A percentile compares a stretch with the other conserved stretches of the same genome.
phyloP scores from a whole-genome alignment of 2,888 invertebrate genomes.

The Drosophila birchii region DNA sequence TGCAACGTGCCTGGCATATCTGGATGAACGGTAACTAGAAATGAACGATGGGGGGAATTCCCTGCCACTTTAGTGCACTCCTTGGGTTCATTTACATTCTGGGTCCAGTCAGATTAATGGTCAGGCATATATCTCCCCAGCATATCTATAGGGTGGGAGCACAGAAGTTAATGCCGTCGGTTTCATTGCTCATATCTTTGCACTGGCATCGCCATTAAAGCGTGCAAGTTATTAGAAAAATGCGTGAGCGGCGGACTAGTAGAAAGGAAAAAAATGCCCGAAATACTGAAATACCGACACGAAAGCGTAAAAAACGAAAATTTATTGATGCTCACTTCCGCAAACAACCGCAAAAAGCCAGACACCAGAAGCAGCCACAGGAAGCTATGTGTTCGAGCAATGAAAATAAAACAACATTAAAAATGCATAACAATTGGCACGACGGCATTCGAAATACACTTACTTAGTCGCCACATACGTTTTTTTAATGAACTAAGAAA shows the following conservation, averaged over 20 bases:
- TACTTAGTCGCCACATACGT: background rate
- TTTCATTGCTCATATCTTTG: conserved; percentile 42
- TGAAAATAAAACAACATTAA: conserved; percentile 16
- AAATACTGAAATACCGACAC: conserved; percentile 33
- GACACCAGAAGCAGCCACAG: conserved; percentile 47
- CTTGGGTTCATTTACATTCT: conserved; percentile 35
- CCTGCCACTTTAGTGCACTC: conserved; percentile 19
- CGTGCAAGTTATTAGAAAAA: conserved; percentile 60
- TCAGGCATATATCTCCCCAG: conserved; percentile 31
- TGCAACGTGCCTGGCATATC: conserved; percentile 49
- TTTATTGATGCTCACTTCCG: conserved; percentile 75
- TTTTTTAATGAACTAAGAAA: background rate
- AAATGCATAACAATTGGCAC: background rate
- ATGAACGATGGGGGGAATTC: background rate
- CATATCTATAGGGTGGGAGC: background rate
- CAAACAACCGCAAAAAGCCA: conserved; percentile 57
- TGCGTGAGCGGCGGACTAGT: conserved; percentile 37
- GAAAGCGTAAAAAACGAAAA: conserved; percentile 71
- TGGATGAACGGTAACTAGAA: background rate
- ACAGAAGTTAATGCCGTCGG: conserved; percentile 8
- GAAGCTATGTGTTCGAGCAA: conserved; percentile 19
- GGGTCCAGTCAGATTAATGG: conserved; percentile 51
- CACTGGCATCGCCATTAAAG: conserved; percentile 50
- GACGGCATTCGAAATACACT: conserved; percentile 14
- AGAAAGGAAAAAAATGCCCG: conserved; percentile 24